phyloP scores from a whole-genome alignment of 2,113 vertebrate genomes.

The Xenopus borealis region DNA sequence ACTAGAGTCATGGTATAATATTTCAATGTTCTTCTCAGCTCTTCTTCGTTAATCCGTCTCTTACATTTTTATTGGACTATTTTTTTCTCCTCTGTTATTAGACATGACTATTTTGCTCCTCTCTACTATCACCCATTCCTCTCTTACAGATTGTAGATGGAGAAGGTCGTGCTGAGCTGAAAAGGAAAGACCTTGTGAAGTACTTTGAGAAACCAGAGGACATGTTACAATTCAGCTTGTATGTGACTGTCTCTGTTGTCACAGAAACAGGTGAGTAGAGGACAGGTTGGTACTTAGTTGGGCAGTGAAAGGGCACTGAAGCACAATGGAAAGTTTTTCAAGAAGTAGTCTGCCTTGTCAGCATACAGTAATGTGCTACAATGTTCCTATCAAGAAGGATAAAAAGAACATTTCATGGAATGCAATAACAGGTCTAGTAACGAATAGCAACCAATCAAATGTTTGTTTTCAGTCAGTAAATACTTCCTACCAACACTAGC shows the following conservation, averaged over 20 bases:
- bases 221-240: conserved; percentile 58
- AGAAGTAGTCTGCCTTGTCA: too few species aligned
- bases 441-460: too few species aligned
- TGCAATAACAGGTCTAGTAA: too few species aligned
- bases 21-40: not conserved
- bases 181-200: conserved; percentile 34
- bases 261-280: conserved; percentile 68
- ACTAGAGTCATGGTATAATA: not conserved
- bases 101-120: not conserved
- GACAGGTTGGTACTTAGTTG: too few species aligned
- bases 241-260: conserved; percentile 61
- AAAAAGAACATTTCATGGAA: too few species aligned
- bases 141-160: conserved; percentile 54
- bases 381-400: too few species aligned
- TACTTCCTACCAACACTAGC: too few species aligned
- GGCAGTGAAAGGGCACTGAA: too few species aligned
- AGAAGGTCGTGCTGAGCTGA: conserved; percentile 34
- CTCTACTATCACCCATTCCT: not conserved
- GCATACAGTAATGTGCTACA: too few species aligned
- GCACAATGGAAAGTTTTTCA: too few species aligned
- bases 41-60: not conserved
- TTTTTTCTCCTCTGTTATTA: not conserved
- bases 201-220: conserved; percentile 26
- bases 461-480: too few species aligned
- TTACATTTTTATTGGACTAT: not conserved